Evolutionary conservation across 1,140 invertebrate genomes (phyloP).

Genomic region (Procambarus virginalis): DNA sequence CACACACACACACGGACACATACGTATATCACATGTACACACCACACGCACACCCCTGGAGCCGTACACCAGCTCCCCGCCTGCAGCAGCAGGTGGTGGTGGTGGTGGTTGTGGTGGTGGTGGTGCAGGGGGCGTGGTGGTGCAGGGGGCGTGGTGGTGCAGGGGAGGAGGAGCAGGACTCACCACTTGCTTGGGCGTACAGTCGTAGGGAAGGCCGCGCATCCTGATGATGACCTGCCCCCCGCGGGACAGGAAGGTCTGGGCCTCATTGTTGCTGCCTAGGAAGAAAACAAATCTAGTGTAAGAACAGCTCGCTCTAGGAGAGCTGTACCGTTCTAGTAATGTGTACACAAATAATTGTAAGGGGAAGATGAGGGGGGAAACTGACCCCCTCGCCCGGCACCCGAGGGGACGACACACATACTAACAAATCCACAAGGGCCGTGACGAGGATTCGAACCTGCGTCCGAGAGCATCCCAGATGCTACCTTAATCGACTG

Average conservation of each 20-base stretch:
- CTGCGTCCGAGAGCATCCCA: too few relatives aligned
- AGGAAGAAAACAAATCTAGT: constrained; percentile 69
- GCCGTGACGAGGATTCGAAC: too few relatives aligned
- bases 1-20: not conserved
- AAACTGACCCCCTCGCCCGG: too few relatives aligned
- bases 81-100: too few relatives aligned
- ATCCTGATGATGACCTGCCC: constrained; percentile 98
- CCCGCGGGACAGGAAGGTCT: constrained; percentile 93
- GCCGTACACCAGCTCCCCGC: too few relatives aligned
- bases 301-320: constrained; percentile 50
- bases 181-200: constrained; percentile 97
- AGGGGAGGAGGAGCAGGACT: too few relatives aligned
- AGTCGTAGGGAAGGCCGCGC: constrained; percentile 98
- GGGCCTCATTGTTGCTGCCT: constrained; percentile 96
- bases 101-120: too few relatives aligned
- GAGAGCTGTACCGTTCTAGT: constrained; percentile 32
- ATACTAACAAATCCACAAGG: too few relatives aligned
- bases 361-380: not conserved
- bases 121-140: too few relatives aligned
- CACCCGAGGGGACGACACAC: not conserved
- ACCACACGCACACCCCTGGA: not conserved
- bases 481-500: too few relatives aligned
- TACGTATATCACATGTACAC: not conserved
- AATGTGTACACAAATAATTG: not conserved
- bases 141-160: too few relatives aligned